A percentile compares a stretch with the other conserved stretches of the same genome.
These are phyloP conservation scores for Idaea straminata DNA, from an alignment of 2,888 invertebrate species.

Conservation along the genomic window DNA sequence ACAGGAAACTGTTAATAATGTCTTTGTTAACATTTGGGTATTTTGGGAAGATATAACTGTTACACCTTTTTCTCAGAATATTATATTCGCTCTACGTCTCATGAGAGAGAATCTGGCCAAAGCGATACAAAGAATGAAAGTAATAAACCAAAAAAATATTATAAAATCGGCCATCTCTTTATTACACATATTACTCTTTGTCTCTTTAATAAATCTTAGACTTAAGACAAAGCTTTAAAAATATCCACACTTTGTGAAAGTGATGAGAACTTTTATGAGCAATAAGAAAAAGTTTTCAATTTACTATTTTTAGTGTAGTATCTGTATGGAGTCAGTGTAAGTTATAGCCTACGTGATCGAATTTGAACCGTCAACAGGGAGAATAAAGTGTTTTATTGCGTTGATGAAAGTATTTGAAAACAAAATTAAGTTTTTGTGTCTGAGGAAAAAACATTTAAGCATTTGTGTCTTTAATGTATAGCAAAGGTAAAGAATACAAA, in stretches of 20 bases:
- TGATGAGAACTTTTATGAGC: constrained; percentile 40
- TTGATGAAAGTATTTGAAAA: constrained; percentile 9
- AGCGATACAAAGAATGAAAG: not conserved
- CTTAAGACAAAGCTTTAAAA: constrained; percentile 5
- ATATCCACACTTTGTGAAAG: constrained; percentile 21
- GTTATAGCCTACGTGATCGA: constrained; percentile 52
- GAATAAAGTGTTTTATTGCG: constrained; percentile 32
- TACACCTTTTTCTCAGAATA: not conserved
- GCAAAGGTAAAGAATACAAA: no score
- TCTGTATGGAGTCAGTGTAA: constrained; percentile 33
- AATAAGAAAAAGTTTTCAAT: constrained; percentile 44
- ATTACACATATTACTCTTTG: not conserved
- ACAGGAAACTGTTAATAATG: no score
- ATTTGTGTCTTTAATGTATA: no score
- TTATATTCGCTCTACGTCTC: not conserved
- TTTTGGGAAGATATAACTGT: no score
- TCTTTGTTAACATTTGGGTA: no score
- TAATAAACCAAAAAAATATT: not conserved
- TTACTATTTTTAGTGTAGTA: constrained; percentile 37
- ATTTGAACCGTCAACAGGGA: constrained; percentile 38
- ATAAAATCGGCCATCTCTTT: not conserved
- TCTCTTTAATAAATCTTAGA: constrained; percentile 5
- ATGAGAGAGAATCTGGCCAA: not conserved
- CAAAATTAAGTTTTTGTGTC: not conserved
- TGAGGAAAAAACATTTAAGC: not conserved